These are phyloP conservation scores for Tuberolachnus salignus DNA, from an alignment of 2,888 invertebrate genomes.

Conservation along the genomic window DNA sequence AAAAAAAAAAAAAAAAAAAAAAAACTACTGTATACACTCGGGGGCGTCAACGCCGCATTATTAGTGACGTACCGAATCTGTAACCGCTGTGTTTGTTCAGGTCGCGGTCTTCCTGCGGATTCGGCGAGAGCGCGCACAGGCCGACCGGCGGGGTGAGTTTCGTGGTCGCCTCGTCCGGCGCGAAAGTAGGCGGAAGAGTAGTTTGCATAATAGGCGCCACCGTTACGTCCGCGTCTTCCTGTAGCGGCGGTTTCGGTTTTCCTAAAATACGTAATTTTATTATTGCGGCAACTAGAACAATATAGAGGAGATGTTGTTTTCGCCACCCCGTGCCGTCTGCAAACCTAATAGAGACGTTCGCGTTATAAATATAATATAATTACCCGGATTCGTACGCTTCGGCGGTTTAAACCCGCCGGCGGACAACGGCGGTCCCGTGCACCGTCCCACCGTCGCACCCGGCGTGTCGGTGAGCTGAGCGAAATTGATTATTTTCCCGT, in stretches of 20 bases:
- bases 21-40: not conserved
- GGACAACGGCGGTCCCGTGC: slow-evolving; percentile 64
- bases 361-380: no score
- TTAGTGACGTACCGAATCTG: slow-evolving; percentile 67
- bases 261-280: not conserved
- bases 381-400: slow-evolving; percentile 24
- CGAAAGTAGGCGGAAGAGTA: not conserved
- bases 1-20: not conserved
- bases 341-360: no score
- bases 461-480: slow-evolving; percentile 71
- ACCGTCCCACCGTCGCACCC: slow-evolving; percentile 69
- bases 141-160: slow-evolving; percentile 61
- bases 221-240: slow-evolving; percentile 60
- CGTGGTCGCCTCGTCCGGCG: slow-evolving; percentile 53
- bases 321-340: no score
- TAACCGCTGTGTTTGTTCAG: slow-evolving; percentile 66
- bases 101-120: slow-evolving; percentile 66
- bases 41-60: no score
- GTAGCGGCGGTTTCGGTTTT: slow-evolving; percentile 14
- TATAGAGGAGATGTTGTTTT: no score
- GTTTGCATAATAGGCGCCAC: slow-evolving; percentile 6
- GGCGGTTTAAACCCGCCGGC: slow-evolving; percentile 58
- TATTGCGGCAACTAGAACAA: no score
- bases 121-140: slow-evolving; percentile 66
- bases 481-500: slow-evolving; percentile 80